Percentiles rank a stretch among this genome's conserved stretches.
Conservation (phyloP, 2,797 vertebrate genomes). For the Argentina silus region DNA sequence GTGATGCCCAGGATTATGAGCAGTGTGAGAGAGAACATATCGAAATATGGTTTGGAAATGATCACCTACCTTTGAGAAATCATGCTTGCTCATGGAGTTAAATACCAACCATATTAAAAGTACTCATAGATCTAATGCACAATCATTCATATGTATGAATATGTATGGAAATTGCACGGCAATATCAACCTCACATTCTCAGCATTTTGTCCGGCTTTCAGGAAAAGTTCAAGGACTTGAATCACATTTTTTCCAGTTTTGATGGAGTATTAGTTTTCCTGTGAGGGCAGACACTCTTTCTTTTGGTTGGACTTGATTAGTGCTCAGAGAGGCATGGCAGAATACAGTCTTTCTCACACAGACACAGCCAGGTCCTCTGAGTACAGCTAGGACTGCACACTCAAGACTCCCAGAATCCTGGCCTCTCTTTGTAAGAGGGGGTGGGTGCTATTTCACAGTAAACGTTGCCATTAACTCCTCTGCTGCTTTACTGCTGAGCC, state of each 20-base stretch:
- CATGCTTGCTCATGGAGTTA: not conserved
- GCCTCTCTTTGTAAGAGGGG: constrained; percentile 30
- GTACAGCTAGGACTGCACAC: constrained; percentile 27
- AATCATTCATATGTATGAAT: not conserved
- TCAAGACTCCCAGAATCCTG: constrained; percentile 23
- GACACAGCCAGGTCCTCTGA: constrained; percentile 38
- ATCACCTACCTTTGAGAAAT: not conserved
- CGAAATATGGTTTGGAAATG: not conserved
- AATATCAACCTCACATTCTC: too few species aligned
- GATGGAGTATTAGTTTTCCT: not conserved
- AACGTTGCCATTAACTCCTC: not conserved
- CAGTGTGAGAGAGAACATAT: not conserved
- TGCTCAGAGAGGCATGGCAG: not conserved
- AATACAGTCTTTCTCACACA: constrained; percentile 1
- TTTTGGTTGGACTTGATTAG: not conserved
- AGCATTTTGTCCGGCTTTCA: not conserved
- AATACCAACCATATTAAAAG: not conserved
- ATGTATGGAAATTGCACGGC: not conserved
- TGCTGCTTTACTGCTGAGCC: too few species aligned
- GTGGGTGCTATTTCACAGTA: constrained; percentile 13
- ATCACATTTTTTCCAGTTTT: not conserved
- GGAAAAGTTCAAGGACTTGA: not conserved
- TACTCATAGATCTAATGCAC: not conserved
- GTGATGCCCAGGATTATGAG: too few species aligned
- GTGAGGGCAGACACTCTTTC: not conserved